Percentiles rank a stretch among this genome's conserved stretches.
These are phyloP conservation scores for Glossophaga mutica DNA, from an alignment of 2,797 vertebrate species.

Conservation along the genomic window DNA sequence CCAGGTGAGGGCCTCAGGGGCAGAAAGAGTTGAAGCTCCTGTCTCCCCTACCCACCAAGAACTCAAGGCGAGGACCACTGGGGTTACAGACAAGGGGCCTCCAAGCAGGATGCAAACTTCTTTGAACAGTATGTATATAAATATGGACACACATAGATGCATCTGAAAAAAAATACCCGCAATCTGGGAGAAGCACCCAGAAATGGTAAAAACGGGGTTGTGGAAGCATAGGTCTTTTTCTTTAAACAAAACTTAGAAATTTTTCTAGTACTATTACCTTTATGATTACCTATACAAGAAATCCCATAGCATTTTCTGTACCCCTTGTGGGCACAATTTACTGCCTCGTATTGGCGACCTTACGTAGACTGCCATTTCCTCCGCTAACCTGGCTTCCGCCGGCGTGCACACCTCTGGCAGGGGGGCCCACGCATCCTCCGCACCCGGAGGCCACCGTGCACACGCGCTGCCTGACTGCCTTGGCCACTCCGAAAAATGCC, in stretches of 20 bases:
- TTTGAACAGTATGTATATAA: too few species aligned
- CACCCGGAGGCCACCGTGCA: background rate
- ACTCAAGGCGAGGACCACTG: too few species aligned
- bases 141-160: background rate
- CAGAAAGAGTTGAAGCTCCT: background rate
- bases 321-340: background rate
- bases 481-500: background rate
- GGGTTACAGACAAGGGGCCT: accelerated
- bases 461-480: background rate
- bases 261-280: background rate
- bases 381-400: background rate
- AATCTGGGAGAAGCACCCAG: background rate
- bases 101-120: background rate
- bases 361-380: background rate
- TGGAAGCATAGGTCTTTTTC: background rate
- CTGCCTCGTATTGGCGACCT: background rate
- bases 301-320: background rate
- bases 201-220: background rate
- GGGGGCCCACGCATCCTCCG: background rate
- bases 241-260: background rate
- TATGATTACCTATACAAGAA: background rate
- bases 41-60: background rate
- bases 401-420: background rate
- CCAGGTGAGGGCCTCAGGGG: background rate
- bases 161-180: background rate